phyloP scores from a whole-genome alignment of 2,888 invertebrate genomes.

The Asteroscopus sphinx region DNA sequence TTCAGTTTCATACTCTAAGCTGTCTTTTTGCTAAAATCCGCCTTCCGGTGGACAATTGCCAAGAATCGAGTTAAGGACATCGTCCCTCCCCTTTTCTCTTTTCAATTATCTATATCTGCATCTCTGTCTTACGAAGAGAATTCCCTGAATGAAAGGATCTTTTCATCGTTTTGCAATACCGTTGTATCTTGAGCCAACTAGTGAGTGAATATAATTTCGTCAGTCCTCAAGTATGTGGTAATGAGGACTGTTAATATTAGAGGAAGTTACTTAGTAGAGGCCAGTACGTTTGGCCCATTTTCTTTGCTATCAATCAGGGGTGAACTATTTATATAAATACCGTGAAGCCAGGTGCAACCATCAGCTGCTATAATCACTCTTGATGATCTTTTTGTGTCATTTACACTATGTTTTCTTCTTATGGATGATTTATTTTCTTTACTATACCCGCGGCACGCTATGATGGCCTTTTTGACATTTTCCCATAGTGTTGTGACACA shows the following conservation, averaged over 20 bases:
- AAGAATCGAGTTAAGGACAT: constrained; percentile 81
- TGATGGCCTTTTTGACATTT: too few species aligned
- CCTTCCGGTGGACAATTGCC: constrained; percentile 89
- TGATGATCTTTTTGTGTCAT: constrained; percentile 41
- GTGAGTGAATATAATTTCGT: constrained; percentile 84
- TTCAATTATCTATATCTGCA: constrained; percentile 52
- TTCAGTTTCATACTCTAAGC: constrained; percentile 79
- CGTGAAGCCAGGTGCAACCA: constrained; percentile 45
- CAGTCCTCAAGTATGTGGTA: constrained; percentile 72
- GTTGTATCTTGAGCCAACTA: constrained; percentile 78
- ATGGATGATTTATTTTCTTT: constrained; percentile 12
- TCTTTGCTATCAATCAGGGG: constrained; percentile 50
- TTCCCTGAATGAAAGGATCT: constrained; percentile 86
- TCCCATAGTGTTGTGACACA: too few species aligned
- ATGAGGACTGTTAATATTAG: constrained; percentile 65
- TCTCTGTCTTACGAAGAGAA: constrained; percentile 74
- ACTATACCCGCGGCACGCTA: too few species aligned
- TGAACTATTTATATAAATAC: constrained; percentile 49
- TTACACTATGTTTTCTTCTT: constrained; percentile 25
- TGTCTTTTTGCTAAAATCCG: constrained; percentile 84
- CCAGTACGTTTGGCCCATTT: constrained; percentile 55
- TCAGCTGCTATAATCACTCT: constrained; percentile 38
- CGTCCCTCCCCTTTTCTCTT: constrained; percentile 62
- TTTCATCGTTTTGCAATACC: constrained; percentile 86
- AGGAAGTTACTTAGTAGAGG: constrained; percentile 54